These are phyloP conservation scores for Callosobruchus maculatus DNA, from an alignment of 2,888 invertebrate species.

Conservation along the genomic window DNA sequence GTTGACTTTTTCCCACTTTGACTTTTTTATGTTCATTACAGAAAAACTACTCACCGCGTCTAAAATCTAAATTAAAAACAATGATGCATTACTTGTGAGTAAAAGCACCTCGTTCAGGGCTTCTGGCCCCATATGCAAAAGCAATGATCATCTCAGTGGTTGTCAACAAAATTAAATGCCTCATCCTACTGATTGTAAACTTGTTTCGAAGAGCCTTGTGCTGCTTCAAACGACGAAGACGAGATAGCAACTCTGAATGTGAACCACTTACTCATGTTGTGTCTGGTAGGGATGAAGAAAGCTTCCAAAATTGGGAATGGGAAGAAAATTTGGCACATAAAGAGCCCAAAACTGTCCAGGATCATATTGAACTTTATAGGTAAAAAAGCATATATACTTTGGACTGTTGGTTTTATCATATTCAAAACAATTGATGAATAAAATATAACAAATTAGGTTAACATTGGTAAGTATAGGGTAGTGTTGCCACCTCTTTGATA, in stretches of 20 bases:
- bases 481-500: no score
- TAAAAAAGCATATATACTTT: conserved; percentile 38
- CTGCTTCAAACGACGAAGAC: conserved; percentile 54
- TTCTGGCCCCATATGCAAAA: not conserved
- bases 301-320: conserved; percentile 54
- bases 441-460: no score
- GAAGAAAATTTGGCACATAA: conserved; percentile 57
- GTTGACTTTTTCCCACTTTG: not conserved
- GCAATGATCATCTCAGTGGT: conserved; percentile 23
- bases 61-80: not conserved
- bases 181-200: conserved; percentile 54
- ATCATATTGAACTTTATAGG: conserved; percentile 62
- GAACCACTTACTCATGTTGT: conserved; percentile 57
- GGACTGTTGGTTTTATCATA: no score
- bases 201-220: conserved; percentile 59
- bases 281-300: conserved; percentile 42
- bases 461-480: no score
- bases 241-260: conserved; percentile 53
- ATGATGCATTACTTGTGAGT: not conserved
- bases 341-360: conserved; percentile 53
- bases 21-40: not conserved
- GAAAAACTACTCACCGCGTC: not conserved
- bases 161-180: conserved; percentile 52
- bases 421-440: no score
- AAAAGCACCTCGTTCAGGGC: not conserved